A percentile compares a stretch with the other conserved stretches of the same genome.
phyloP scores from a whole-genome alignment of 2,888 invertebrate species.

The Odontothrips loti region DNA sequence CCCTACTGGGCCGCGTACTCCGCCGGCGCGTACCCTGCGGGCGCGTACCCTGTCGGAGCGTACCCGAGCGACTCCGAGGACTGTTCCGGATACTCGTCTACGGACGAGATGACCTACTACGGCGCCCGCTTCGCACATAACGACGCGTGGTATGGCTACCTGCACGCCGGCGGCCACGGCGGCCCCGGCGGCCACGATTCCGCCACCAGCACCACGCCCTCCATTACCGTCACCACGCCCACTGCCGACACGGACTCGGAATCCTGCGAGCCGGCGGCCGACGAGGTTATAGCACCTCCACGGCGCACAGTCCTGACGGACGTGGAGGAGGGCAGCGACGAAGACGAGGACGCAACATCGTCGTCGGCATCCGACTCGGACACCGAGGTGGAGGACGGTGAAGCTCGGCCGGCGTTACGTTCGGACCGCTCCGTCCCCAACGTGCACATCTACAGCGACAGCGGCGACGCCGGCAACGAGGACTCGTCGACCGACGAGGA shows the following conservation, averaged over 20 bases:
- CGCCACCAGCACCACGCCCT: constrained; percentile 1
- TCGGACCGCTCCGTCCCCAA: constrained; percentile 54
- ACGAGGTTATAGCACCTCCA: constrained; percentile 29
- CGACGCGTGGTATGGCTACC: constrained; percentile 25
- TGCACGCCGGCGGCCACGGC: too few relatives aligned
- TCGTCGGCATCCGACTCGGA: constrained; percentile 39
- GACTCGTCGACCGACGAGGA: constrained; percentile 37
- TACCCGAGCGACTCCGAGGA: constrained; percentile 43
- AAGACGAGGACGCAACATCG: constrained; percentile 20
- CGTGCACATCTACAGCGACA: constrained; percentile 49
- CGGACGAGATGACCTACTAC: constrained; percentile 48
- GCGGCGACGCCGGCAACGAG: constrained; percentile 36
- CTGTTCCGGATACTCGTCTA: constrained; percentile 47
- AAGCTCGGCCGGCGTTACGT: constrained; percentile 43
- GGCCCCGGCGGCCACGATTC: background rate
- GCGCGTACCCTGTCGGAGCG: constrained; percentile 43
- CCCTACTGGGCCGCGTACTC: constrained; percentile 42
- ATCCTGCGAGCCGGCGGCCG: background rate
- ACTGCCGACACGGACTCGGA: background rate
- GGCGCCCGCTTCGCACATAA: constrained; percentile 36
- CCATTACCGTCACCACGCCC: constrained; percentile 19
- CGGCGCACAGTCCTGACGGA: background rate
- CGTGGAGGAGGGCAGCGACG: constrained; percentile 3
- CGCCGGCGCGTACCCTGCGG: constrained; percentile 44
- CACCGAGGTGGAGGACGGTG: constrained; percentile 43